phyloP scores from a whole-genome alignment of 2,797 vertebrate genomes.

The Acanthurus lineatus region DNA sequence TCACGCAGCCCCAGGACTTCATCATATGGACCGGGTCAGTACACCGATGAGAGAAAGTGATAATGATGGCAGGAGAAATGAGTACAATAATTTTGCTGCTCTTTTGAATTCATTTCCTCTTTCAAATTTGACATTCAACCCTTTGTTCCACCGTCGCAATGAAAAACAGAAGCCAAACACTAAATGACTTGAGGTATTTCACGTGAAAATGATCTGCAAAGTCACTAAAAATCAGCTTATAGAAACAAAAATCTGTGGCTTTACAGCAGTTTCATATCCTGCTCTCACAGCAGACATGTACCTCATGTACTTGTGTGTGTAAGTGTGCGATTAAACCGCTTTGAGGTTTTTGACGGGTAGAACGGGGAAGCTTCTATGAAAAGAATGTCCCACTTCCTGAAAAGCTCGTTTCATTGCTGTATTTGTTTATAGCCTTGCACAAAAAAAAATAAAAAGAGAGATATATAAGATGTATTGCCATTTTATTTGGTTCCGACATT shows the following conservation, averaged over 20 bases:
- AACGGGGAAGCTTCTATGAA: neutral
- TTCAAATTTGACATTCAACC: neutral
- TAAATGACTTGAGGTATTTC: neutral
- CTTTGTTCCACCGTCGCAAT: neutral
- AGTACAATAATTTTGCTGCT: neutral
- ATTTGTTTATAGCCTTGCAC: neutral
- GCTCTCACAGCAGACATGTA: neutral
- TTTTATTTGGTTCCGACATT: neutral
- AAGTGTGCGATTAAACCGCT: neutral
- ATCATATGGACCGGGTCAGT: slow-evolving; percentile 94
- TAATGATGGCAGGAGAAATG: too few species aligned
- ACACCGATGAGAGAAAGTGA: neutral
- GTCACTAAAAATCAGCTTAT: neutral
- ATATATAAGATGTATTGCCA: too few species aligned
- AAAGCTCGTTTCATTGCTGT: neutral
- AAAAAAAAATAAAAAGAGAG: neutral
- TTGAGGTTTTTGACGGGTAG: neutral
- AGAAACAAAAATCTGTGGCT: neutral
- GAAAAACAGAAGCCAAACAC: neutral
- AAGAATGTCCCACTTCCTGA: neutral
- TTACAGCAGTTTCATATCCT: slow-evolving; percentile 30
- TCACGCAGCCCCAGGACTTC: slow-evolving; percentile 88
- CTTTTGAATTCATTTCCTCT: neutral
- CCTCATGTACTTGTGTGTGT: neutral
- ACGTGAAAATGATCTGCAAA: neutral